Evolutionary conservation across 2,797 vertebrate species (phyloP).

Genomic region (Intellagama lesueurii): DNA sequence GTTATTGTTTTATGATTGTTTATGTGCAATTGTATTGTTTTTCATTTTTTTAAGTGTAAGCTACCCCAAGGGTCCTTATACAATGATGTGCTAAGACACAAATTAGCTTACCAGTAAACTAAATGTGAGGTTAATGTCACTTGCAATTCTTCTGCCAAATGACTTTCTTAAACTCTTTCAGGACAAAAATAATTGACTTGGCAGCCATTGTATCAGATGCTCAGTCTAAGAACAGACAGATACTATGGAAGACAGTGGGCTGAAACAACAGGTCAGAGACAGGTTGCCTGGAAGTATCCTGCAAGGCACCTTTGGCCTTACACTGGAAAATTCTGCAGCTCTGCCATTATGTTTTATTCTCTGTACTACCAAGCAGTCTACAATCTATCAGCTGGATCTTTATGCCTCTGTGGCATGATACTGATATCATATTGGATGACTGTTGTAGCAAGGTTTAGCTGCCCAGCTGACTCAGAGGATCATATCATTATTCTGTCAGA

Average conservation of each 20-base stretch:
- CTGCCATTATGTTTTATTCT: not conserved
- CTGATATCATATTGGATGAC: not conserved
- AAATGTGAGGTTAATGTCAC: not conserved
- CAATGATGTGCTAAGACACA: not conserved
- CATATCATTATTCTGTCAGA: not conserved
- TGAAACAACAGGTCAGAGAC: not conserved
- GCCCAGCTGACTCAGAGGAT: not conserved
- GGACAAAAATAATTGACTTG: not conserved
- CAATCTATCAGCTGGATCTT: not conserved
- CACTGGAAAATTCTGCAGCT: not conserved
- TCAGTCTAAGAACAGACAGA: not conserved
- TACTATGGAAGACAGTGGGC: not conserved
- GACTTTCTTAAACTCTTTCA: not conserved
- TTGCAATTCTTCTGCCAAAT: not conserved
- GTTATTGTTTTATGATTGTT: not conserved
- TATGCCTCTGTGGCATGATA: not conserved
- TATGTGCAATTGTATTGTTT: not conserved
- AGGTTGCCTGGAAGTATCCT: not conserved
- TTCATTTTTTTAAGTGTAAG: not conserved
- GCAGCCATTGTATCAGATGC: not conserved
- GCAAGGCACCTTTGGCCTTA: not conserved
- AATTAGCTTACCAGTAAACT: not conserved
- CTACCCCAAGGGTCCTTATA: not conserved
- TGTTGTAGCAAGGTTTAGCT: not conserved
- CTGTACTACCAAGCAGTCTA: not conserved